Evolutionary conservation across 1,140 invertebrate species (phyloP), one percentile per base, ranked within the genome.

Genomic region (Pemphigus obesinymphae): DNA sequence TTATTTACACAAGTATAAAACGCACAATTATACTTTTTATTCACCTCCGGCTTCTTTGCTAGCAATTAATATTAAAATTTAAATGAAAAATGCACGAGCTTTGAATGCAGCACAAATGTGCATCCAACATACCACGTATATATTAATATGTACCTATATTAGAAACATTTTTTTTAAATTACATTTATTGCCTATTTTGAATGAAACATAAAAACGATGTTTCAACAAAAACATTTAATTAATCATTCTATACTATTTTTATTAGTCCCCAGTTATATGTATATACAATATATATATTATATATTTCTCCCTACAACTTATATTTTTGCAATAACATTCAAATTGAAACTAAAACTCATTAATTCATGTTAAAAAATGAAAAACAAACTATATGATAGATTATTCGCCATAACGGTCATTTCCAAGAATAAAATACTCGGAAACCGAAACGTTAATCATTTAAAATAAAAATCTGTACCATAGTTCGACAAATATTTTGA

Each of bases 191-290:
- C n/a, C n/a, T 55, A 20, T 26, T 73, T 26, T 73, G 26, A 29
- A 6, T 75, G 48, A 50, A 75, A 50, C 72, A 50, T 50, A 31
- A 43, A 37, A 37, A 23, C 31, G 50, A 76, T n/a, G 48, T 20
- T 58, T 76, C 73, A 37, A 75, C 43, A n/a, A 55, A 76, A n/a
- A 76, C 17, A 50, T n/a, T n/a, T n/a, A n/a, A n/a, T n/a, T n/a
- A 53, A 20, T 76, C 29, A 76, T 58, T 78, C 34, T 43, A 29
- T 53, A 23, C 45, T 20, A 40, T 78, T 78, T 78, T 55, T 55
- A 61, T 37, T 78, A 34, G 53, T 58, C n/a, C 34, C 53, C 17
- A 40, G 40, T 78, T 26, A 37, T 78, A 31, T 37, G n/a, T n/a
- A n/a, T n/a, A n/a, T n/a, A n/a, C n/a, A n/a, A n/a, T n/a, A n/a